A percentile compares a stretch with the other conserved stretches of the same genome.
Conservation (phyloP, 2,888 invertebrate species). For the Synanthedon vespiformis region DNA sequence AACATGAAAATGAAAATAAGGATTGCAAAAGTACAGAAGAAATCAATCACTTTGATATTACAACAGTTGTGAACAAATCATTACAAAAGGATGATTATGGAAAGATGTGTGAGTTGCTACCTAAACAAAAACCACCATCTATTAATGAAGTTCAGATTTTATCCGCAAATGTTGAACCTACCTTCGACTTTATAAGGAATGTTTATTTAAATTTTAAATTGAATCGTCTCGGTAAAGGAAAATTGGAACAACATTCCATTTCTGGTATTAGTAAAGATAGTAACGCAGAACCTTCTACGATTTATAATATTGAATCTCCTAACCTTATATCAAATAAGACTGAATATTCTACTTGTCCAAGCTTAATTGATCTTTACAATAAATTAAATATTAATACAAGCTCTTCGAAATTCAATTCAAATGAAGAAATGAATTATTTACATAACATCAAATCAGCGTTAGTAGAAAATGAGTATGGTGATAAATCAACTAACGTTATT, state of each 20-base stretch:
- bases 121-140: constrained; percentile 13
- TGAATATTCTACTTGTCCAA: constrained; percentile 5
- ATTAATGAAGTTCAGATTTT: constrained; percentile 39
- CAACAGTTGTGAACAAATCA: constrained; percentile 4
- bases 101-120: constrained; percentile 8
- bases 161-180: constrained; percentile 29
- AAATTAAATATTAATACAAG: constrained; percentile 19
- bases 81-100: constrained; percentile 3
- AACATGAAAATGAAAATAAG: constrained; percentile 6
- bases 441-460: constrained; percentile 2
- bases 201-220: constrained; percentile 41
- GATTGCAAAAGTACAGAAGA: constrained; percentile 1
- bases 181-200: constrained; percentile 28
- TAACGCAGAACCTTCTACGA: neutral
- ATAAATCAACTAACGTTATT: constrained; percentile 8
- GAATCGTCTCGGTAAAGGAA: constrained; percentile 27
- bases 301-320: neutral
- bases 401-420: constrained; percentile 19
- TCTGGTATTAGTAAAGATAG: constrained; percentile 12
- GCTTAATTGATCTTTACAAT: constrained; percentile 35
- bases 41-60: constrained; percentile 2
- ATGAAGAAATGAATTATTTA: constrained; percentile 8
- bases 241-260: constrained; percentile 37
- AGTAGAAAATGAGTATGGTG: too few relatives aligned
- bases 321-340: neutral